A percentile compares a stretch with the other conserved stretches of the same genome.
These are phyloP conservation scores for Bubo bubo DNA, from an alignment of 2,113 vertebrate genomes.

Conservation along the genomic window DNA sequence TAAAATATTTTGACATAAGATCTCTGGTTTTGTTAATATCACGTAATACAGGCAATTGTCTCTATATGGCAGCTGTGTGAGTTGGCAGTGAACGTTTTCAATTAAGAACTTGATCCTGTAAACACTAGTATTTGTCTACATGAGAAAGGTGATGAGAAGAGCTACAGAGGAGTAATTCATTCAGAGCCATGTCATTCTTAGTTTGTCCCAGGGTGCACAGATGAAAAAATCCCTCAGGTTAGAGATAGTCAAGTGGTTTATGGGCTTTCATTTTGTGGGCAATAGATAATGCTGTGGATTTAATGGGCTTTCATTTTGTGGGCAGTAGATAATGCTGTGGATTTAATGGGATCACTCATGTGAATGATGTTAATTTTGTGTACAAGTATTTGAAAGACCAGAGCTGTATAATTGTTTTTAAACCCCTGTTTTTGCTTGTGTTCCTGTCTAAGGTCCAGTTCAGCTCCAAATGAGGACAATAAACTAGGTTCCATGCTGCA, in stretches of 20 bases:
- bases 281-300: neutral
- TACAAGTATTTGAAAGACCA: neutral
- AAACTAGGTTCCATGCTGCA: neutral
- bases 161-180: neutral
- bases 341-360: neutral
- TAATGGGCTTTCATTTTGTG: neutral
- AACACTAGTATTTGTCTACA: neutral
- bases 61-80: neutral
- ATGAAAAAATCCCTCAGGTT: neutral
- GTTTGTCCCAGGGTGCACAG: neutral
- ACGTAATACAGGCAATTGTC: neutral
- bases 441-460: neutral
- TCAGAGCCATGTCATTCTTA: neutral
- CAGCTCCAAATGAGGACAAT: neutral
- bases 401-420: neutral
- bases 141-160: neutral
- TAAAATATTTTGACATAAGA: neutral
- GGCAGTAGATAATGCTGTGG: neutral
- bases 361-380: neutral
- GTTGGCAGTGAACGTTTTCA: neutral
- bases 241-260: neutral
- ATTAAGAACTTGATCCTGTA: neutral
- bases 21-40: neutral
- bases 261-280: neutral
- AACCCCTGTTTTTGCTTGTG: neutral